Base-by-base conservation (phyloP, 1,140 invertebrate genomes). In the Drosophila trapezifrons region DNA sequence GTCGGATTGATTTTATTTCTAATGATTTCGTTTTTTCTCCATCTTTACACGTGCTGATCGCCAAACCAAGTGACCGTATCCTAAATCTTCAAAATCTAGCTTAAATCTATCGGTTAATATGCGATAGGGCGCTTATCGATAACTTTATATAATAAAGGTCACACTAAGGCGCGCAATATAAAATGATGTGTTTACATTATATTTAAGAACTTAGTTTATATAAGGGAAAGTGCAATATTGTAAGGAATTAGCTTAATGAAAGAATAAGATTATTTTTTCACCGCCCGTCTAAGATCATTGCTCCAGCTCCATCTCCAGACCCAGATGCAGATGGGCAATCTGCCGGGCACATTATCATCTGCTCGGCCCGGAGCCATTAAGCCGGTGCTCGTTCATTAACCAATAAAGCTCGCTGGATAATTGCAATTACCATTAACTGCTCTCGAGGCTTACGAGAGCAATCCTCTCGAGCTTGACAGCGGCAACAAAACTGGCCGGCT, bases 381-480 rank as follows among this genome's bases (percentile, higher is more conserved):
- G 60, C 35, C 62, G 35, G 32, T 17, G 40, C 65, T 71, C 42
- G 40, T 70, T 71, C 67, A 71, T 71, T 70, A 71, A 71, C 65
- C 65, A 56, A 57, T 51, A 70, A 71, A 27, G 49, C 49, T 37
- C 10, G 32, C 67, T 57, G 67, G 51, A 71, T 58, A 71, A 70
- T 70, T 71, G 65, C 42, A 56, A 71, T 57, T 71, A 71, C 67
- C 47, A 49, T 71, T 70, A 71, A 70, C 51, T 71, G 65, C 65
- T 58, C 65, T 71, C 12, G 60, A 22, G 60, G 64, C 60, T 66
- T 66, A 65, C 60, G 35, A 42, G 35, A 45, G 12, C 43, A 65
- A 67, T 67, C 45, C 64, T 51, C 43, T 66, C 45, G 51, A 71
- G 65, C 65, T 70, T 71, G 67, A 57, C 51, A 58, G 65, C 51